Percentiles rank a stretch among this genome's conserved stretches.
phyloP scores from a whole-genome alignment of 2,888 invertebrate genomes.

The Drosophila prostipennis region DNA sequence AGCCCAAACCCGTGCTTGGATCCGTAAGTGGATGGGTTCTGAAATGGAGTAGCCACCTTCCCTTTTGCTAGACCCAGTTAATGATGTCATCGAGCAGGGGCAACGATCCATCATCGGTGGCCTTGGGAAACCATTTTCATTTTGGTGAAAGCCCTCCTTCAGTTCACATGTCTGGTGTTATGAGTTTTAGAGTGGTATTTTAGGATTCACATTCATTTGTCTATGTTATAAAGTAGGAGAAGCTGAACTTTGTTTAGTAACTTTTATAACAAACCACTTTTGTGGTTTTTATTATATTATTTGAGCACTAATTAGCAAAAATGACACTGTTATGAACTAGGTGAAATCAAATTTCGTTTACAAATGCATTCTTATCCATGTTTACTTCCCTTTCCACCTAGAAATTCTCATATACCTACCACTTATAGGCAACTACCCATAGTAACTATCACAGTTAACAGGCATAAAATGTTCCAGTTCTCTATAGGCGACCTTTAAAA shows the following conservation, averaged over 20 bases:
- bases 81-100: conserved; percentile 9
- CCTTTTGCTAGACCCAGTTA: conserved; percentile 4
- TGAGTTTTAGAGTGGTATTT: neutral
- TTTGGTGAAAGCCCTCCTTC: neutral
- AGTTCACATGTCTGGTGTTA: neutral
- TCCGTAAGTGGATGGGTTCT: conserved; percentile 70
- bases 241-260: neutral
- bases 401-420: neutral
- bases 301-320: no score
- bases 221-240: neutral
- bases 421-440: neutral
- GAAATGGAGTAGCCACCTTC: neutral
- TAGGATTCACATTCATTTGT: no score
- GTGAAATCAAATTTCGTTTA: neutral
- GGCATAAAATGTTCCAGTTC: conserved; percentile 6
- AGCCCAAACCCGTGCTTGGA: conserved; percentile 82
- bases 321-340: no score
- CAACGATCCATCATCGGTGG: conserved; percentile 1
- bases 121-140: conserved; percentile 6
- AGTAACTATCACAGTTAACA: conserved; percentile 2
- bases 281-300: no score
- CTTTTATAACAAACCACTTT: no score
- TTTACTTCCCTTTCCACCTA: neutral
- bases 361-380: neutral
- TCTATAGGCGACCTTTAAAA: neutral